phyloP scores from a whole-genome alignment of 2,888 invertebrate species.

The Napeogenes inachia region DNA sequence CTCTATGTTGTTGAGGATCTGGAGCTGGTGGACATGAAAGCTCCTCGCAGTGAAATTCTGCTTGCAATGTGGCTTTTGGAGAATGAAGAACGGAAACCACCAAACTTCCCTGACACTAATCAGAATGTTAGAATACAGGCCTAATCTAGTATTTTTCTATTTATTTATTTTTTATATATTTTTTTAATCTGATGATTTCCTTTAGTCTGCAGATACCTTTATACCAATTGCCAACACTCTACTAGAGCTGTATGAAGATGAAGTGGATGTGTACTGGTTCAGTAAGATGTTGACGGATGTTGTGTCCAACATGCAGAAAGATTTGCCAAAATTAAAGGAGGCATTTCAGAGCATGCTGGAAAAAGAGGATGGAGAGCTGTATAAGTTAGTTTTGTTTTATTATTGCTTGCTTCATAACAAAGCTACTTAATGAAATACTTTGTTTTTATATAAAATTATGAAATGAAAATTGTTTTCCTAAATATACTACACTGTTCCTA shows the following conservation, averaged over 20 bases:
- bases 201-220: constrained; percentile 75
- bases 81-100: constrained; percentile 75
- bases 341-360: constrained; percentile 82
- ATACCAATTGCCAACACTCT: constrained; percentile 83
- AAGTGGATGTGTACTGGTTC: constrained; percentile 90
- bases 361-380: constrained; percentile 86
- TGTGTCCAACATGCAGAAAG: constrained; percentile 81
- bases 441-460: background rate
- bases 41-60: constrained; percentile 82
- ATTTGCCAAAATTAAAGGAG: constrained; percentile 81
- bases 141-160: too few relatives aligned
- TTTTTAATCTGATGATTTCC: constrained; percentile 19
- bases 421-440: too few relatives aligned
- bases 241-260: constrained; percentile 83
- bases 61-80: constrained; percentile 90
- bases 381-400: constrained; percentile 64
- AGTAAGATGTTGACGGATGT: constrained; percentile 85
- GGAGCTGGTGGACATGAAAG: constrained; percentile 79
- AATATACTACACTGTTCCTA: too few relatives aligned
- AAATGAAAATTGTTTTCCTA: background rate
- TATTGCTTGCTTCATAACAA: background rate
- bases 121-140: constrained; percentile 44
- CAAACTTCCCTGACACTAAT: constrained; percentile 56
- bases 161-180: too few relatives aligned
- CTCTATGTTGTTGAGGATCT: constrained; percentile 82